Conservation (phyloP, 2,113 vertebrate species). For the Cnemophilus loriae region DNA sequence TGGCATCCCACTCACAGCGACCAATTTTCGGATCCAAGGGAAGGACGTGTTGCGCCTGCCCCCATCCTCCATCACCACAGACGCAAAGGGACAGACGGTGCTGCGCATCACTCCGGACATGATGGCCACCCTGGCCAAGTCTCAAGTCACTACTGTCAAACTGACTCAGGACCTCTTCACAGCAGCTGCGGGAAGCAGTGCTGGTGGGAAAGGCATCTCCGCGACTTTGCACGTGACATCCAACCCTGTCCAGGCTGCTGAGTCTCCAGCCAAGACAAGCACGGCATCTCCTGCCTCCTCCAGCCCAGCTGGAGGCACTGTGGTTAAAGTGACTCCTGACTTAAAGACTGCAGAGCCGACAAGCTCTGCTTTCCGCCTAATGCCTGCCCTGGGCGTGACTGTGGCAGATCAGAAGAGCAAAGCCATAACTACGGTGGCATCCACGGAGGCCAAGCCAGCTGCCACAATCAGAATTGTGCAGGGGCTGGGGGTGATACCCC, state of each 20-base stretch:
- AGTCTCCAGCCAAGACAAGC: conserved; percentile 72
- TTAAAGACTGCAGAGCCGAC: conserved; percentile 79
- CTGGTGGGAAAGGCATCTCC: conserved; percentile 85
- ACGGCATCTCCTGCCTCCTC: conserved; percentile 59
- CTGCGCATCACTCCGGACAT: conserved; percentile 96
- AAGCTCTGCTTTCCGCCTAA: conserved; percentile 84
- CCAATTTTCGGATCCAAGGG: conserved; percentile 93
- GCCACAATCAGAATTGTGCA: conserved; percentile 94
- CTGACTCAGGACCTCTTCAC: conserved; percentile 92
- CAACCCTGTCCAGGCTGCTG: conserved; percentile 73
- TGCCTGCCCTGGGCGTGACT: conserved; percentile 90
- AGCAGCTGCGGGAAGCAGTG: conserved; percentile 57
- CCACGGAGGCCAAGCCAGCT: conserved; percentile 83
- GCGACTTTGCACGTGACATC: conserved; percentile 89
- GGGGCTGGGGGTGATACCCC: conserved; percentile 88
- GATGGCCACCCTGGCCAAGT: conserved; percentile 97
- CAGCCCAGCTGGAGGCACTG: conserved; percentile 71
- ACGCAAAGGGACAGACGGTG: conserved; percentile 94
- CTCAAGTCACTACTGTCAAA: conserved; percentile 92
- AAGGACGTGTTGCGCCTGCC: conserved; percentile 94
- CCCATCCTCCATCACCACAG: conserved; percentile 93
- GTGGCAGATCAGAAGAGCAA: conserved; percentile 89
- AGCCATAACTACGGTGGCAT: conserved; percentile 74
- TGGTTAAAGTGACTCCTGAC: conserved; percentile 86
- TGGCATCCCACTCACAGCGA: conserved; percentile 86